phyloP scores from a whole-genome alignment of 2,888 invertebrate genomes.

The Macrophya annulata region DNA sequence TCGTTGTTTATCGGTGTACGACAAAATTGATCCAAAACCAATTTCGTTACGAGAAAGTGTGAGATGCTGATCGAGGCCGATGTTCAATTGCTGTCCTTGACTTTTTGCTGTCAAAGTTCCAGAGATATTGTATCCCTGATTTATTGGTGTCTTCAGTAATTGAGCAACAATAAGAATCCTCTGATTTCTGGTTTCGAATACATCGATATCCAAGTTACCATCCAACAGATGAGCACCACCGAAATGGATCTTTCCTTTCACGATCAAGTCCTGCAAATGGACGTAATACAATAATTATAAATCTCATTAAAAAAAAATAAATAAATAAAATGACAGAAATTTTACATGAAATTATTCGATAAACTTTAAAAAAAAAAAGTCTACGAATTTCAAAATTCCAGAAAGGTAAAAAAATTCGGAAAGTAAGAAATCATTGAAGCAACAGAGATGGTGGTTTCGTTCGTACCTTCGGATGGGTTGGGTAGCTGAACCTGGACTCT shows the following conservation, averaged over 20 bases:
- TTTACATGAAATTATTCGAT: neutral
- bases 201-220: conserved; percentile 81
- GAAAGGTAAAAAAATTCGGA: neutral
- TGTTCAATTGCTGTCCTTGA: conserved; percentile 77
- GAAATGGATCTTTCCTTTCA: conserved; percentile 79
- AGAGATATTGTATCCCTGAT: conserved; percentile 78
- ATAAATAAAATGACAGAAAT: no score
- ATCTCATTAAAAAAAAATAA: neutral
- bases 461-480: conserved; percentile 84
- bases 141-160: conserved; percentile 64
- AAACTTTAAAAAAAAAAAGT: no score
- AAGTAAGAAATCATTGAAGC: neutral
- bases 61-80: conserved; percentile 74
- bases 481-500: conserved; percentile 85
- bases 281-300: conserved; percentile 48
- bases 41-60: conserved; percentile 72
- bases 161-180: conserved; percentile 80
- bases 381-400: neutral
- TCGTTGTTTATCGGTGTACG: conserved; percentile 77
- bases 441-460: neutral
- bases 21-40: conserved; percentile 71
- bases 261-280: conserved; percentile 77
- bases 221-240: conserved; percentile 77
- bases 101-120: conserved; percentile 79
- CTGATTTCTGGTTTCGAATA: conserved; percentile 83